Percentiles rank a stretch among this genome's conserved stretches.
Conservation (phyloP, 2,797 vertebrate genomes). For the Borostomias antarcticus region DNA sequence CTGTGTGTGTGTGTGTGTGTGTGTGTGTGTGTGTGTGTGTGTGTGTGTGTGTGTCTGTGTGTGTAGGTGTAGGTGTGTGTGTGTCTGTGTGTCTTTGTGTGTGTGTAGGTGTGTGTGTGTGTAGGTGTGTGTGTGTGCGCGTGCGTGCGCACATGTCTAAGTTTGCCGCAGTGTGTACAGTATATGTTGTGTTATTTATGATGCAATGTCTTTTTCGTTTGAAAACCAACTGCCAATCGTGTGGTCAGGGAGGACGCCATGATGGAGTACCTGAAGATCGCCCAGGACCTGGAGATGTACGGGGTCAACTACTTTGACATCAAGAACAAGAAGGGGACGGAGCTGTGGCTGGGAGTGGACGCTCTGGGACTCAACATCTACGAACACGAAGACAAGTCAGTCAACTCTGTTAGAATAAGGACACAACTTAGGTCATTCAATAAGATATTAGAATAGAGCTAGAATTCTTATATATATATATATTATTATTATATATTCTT, state of each 20-base stretch:
- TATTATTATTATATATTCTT: too few relatives aligned
- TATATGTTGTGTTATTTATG: not conserved
- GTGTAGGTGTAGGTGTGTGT: not conserved
- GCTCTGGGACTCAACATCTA: constrained; percentile 98
- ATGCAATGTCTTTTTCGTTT: not conserved
- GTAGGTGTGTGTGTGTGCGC: not conserved
- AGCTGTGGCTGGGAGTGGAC: constrained; percentile 96
- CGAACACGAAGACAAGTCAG: constrained; percentile 97
- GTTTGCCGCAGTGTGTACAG: not conserved
- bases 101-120: not conserved
- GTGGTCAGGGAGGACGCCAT: constrained; percentile 92
- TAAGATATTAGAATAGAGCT: too few relatives aligned
- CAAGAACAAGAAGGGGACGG: constrained; percentile 98
- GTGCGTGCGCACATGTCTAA: too few relatives aligned
- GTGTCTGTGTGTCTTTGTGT: not conserved
- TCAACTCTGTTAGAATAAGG: not conserved
- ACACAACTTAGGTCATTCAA: too few relatives aligned
- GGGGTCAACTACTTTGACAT: constrained; percentile 99
- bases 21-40: constrained; percentile 6
- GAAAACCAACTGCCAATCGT: too few relatives aligned
- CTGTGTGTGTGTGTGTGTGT: constrained; percentile 7
- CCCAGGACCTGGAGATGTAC: constrained; percentile 98
- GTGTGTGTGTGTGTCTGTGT: not conserved
- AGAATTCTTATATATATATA: too few relatives aligned
- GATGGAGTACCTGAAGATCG: constrained; percentile 99